A percentile compares a stretch with the other conserved stretches of the same genome.
These are phyloP conservation scores for Lordiphosa stackelbergi DNA, from an alignment of 1,140 invertebrate species.

Conservation along the genomic window DNA sequence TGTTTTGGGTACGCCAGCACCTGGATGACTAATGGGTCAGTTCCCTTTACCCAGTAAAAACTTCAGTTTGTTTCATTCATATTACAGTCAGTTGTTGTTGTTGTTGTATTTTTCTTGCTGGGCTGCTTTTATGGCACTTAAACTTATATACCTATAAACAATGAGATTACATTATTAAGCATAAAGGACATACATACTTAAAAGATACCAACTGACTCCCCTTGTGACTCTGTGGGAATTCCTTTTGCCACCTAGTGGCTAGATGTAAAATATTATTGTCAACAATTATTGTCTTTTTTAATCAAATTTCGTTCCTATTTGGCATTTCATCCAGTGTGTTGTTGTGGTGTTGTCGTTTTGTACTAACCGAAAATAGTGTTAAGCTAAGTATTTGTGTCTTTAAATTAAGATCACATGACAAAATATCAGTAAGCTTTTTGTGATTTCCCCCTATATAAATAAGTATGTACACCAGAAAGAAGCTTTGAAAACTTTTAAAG, in stretches of 20 bases:
- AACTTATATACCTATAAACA: constrained; percentile 44
- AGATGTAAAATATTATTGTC: constrained; percentile 11
- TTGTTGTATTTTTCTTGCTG: constrained; percentile 45
- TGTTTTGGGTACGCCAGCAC: constrained; percentile 39
- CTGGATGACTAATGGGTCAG: constrained; percentile 33
- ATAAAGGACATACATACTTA: constrained; percentile 16
- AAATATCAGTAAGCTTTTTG: constrained; percentile 17
- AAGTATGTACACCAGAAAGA: constrained; percentile 20
- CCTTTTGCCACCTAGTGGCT: constrained; percentile 12
- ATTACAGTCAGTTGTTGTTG: constrained; percentile 23
- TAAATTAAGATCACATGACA: constrained; percentile 67
- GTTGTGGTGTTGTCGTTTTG: too few species aligned
- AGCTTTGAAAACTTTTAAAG: constrained; percentile 53
- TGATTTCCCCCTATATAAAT: constrained; percentile 14
- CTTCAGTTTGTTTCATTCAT: constrained; percentile 8
- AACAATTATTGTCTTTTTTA: constrained; percentile 52
- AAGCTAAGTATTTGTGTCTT: constrained; percentile 8
- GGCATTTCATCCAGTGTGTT: constrained; percentile 46
- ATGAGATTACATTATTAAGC: constrained; percentile 60
- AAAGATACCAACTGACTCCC: neutral
- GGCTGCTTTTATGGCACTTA: constrained; percentile 64
- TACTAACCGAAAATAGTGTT: neutral
- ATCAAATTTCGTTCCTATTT: constrained; percentile 13
- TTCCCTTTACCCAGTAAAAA: constrained; percentile 18
- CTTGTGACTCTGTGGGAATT: constrained; percentile 8